phyloP scores from a whole-genome alignment of 2,888 invertebrate genomes.

The Sesia apiformis region DNA sequence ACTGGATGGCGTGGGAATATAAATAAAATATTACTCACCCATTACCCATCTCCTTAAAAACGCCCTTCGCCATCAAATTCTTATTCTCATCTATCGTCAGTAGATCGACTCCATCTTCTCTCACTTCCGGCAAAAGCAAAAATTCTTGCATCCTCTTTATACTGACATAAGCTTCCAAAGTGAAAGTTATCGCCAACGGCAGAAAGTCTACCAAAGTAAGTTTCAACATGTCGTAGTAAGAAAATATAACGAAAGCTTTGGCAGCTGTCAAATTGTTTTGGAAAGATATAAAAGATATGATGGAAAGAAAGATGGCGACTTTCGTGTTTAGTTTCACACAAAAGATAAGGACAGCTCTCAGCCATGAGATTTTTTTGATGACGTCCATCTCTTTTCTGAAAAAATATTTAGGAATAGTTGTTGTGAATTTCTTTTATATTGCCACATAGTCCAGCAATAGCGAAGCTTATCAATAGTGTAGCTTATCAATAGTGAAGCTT shows the following conservation, averaged over 20 bases:
- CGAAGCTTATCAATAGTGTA: no score
- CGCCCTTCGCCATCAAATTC: constrained; percentile 19
- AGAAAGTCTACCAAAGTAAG: constrained; percentile 87
- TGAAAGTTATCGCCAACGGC: constrained; percentile 84
- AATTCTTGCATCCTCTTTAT: constrained; percentile 81
- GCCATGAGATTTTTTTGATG: constrained; percentile 78
- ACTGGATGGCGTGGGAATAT: no score
- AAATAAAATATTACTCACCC: constrained; percentile 59
- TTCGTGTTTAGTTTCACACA: constrained; percentile 86
- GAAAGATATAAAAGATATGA: constrained; percentile 79
- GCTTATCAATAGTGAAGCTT: no score
- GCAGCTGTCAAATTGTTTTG: constrained; percentile 82
- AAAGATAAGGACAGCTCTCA: constrained; percentile 79
- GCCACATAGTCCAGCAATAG: no score
- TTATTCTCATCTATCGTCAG: constrained; percentile 37
- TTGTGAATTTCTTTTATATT: no score
- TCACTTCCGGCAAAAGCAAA: constrained; percentile 58
- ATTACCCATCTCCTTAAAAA: constrained; percentile 62
- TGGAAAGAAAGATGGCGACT: constrained; percentile 83
- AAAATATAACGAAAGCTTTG: constrained; percentile 83
- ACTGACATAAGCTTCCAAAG: constrained; percentile 84
- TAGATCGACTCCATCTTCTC: constrained; percentile 49
- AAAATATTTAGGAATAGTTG: no score
- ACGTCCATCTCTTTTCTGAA: constrained; percentile 79
- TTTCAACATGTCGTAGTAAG: constrained; percentile 86